Conservation (phyloP, 2,797 vertebrate species). For the Xyrichtys novacula region DNA sequence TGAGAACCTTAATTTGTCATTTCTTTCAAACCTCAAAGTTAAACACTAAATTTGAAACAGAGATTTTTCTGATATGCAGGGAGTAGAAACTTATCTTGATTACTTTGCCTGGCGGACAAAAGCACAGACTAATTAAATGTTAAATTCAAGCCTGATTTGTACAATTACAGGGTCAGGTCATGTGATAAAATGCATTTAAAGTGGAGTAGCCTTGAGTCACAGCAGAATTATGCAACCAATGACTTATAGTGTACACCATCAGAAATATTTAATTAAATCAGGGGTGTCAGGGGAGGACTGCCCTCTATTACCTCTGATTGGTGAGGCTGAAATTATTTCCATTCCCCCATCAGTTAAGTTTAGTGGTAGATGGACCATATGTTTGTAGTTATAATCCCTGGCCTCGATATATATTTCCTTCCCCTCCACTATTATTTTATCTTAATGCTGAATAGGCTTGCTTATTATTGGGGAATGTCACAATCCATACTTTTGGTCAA, state of each 20-base stretch:
- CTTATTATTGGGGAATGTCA: constrained; percentile 55
- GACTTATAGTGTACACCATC: constrained; percentile 47
- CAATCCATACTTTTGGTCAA: constrained; percentile 45
- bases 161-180: constrained; percentile 43
- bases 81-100: constrained; percentile 45
- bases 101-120: constrained; percentile 35
- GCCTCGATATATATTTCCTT: constrained; percentile 55
- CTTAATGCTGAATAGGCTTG: constrained; percentile 57
- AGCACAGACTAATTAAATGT: constrained; percentile 39
- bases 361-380: constrained; percentile 73
- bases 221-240: constrained; percentile 43
- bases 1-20: constrained; percentile 6
- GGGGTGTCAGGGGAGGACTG: constrained; percentile 69
- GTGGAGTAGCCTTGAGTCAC: constrained; percentile 23
- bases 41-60: constrained; percentile 2
- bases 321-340: constrained; percentile 76
- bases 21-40: constrained; percentile 11
- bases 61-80: constrained; percentile 50
- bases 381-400: constrained; percentile 73
- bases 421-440: constrained; percentile 55
- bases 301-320: constrained; percentile 74
- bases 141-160: constrained; percentile 37
- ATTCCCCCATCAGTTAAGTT: constrained; percentile 77
- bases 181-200: constrained; percentile 37
- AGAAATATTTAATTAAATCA: constrained; percentile 59